Conservation (phyloP, 1,140 invertebrate genomes). For the Diorhabda carinulata region DNA sequence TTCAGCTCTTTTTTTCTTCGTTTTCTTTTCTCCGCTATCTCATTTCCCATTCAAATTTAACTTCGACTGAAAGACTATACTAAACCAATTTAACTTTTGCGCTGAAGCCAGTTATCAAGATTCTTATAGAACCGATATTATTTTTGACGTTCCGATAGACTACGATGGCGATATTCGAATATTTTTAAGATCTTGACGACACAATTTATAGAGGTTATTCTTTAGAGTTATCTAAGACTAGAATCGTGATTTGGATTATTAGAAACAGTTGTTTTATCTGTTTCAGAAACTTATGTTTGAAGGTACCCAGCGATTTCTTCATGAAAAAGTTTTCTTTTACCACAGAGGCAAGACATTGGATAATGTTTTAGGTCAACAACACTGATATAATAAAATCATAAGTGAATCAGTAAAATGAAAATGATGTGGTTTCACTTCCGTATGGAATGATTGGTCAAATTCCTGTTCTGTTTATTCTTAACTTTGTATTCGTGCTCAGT, state of each 20-base stretch:
- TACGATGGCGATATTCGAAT: not conserved
- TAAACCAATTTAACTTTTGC: conserved; percentile 2
- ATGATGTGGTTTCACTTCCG: too few species aligned
- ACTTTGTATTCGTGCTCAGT: too few species aligned
- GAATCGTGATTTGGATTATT: not conserved
- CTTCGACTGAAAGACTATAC: conserved; percentile 2
- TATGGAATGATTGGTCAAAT: too few species aligned
- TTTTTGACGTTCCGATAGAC: not conserved
- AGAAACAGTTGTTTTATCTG: too few species aligned
- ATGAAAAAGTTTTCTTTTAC: too few species aligned
- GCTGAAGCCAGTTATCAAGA: not conserved
- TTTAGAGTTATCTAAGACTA: not conserved
- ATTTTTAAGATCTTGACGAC: not conserved
- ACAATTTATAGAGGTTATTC: not conserved
- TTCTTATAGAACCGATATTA: not conserved
- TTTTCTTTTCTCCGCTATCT: not conserved
- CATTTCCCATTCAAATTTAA: conserved; percentile 2
- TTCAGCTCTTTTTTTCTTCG: not conserved
- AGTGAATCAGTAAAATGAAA: too few species aligned
- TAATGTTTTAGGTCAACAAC: too few species aligned
- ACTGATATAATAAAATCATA: too few species aligned
- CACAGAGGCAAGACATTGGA: too few species aligned
- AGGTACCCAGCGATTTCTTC: too few species aligned
- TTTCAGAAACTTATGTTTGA: too few species aligned
- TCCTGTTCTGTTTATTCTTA: too few species aligned